phyloP scores from a whole-genome alignment of 2,888 invertebrate species.

The Cantharis rufa region DNA sequence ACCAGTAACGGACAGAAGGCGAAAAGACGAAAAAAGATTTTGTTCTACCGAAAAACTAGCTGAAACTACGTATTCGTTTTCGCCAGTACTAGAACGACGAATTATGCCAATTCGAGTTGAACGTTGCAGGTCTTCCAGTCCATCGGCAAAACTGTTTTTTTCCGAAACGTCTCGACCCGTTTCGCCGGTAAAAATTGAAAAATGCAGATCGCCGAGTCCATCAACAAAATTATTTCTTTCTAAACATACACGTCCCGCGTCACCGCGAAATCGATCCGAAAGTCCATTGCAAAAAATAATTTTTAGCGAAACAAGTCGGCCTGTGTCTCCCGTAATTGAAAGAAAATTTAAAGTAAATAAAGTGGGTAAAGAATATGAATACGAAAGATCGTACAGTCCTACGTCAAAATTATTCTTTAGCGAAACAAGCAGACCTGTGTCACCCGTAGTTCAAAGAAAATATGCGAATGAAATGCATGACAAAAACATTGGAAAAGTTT shows the following conservation, averaged over 20 bases:
- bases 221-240: constrained; percentile 22
- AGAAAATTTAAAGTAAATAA: constrained; percentile 34
- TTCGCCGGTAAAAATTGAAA: not conserved
- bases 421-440: constrained; percentile 32
- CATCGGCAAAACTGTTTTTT: constrained; percentile 20
- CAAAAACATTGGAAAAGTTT: constrained; percentile 7
- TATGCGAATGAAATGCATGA: not conserved
- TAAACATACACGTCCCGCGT: constrained; percentile 39
- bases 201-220: not conserved
- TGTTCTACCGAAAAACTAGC: not conserved
- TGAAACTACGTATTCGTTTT: not conserved
- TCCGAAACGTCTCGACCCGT: constrained; percentile 1
- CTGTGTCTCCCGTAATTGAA: constrained; percentile 42
- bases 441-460: constrained; percentile 25
- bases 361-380: not conserved
- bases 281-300: constrained; percentile 28
- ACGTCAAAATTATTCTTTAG: constrained; percentile 1
- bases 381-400: constrained; percentile 5
- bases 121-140: not conserved
- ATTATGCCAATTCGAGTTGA: not conserved
- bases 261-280: constrained; percentile 32
- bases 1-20: constrained; percentile 36
- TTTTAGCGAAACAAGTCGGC: constrained; percentile 37
- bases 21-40: not conserved
- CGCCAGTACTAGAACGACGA: not conserved